Evolutionary conservation across 35 echinoderm and acorn worm genomes (phyloP).

Genomic region (Nesometra sesokonis): DNA sequence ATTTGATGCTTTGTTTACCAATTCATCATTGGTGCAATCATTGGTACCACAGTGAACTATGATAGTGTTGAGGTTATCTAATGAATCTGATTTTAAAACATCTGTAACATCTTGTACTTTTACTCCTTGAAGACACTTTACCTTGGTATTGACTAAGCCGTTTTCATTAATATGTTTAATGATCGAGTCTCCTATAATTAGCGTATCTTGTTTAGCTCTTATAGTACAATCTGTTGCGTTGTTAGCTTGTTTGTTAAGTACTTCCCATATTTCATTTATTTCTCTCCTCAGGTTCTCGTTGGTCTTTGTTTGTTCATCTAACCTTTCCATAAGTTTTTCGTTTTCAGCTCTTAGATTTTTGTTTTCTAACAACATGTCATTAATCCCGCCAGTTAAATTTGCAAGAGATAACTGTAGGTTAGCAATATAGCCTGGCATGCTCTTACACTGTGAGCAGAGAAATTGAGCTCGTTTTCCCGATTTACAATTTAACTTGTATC

Average conservation of each 20-base stretch:
- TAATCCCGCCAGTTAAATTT: neutral
- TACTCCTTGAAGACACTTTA: neutral
- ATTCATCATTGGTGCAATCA: no score
- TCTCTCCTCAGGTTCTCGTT: neutral
- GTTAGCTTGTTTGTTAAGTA: neutral
- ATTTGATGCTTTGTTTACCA: no score
- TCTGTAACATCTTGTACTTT: neutral
- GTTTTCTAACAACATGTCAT: neutral
- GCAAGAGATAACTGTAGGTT: neutral
- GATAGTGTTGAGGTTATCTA: no score
- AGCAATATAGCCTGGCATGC: no score
- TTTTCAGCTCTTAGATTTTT: neutral
- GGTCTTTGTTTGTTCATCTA: no score
- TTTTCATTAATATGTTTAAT: neutral
- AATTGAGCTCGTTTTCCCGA: neutral
- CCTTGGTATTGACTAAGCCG: neutral
- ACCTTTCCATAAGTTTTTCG: no score
- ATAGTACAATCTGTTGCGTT: neutral
- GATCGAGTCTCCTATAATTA: neutral
- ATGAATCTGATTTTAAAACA: neutral
- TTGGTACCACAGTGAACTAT: no score
- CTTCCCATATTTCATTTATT: neutral
- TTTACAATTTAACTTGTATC: no score
- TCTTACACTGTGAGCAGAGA: neutral
- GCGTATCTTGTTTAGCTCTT: neutral